phyloP scores from a whole-genome alignment of 1,140 invertebrate genomes.

The Cyrtorhinus lividipennis region DNA sequence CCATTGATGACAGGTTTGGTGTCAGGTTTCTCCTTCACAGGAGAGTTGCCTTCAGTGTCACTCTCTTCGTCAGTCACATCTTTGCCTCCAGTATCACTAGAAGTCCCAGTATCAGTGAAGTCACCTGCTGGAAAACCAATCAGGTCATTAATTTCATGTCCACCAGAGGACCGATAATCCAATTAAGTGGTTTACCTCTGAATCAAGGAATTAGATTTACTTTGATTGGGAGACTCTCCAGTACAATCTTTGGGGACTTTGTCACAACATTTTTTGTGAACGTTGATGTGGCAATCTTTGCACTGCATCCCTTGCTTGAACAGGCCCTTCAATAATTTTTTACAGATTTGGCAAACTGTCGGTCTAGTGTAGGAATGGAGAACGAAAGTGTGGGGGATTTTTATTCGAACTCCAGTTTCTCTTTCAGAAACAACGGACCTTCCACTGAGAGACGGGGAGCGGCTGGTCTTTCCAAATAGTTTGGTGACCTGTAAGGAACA shows the following conservation, averaged over 20 bases:
- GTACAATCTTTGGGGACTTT: slow-evolving; percentile 92
- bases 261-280: slow-evolving; percentile 91
- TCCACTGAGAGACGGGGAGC: slow-evolving; percentile 62
- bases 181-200: background rate
- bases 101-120: slow-evolving; percentile 47
- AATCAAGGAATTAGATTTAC: slow-evolving; percentile 11
- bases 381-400: slow-evolving; percentile 82
- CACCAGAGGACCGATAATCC: too few relatives aligned
- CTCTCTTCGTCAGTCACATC: slow-evolving; percentile 55
- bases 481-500: too few relatives aligned
- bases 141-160: too few relatives aligned
- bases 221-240: slow-evolving; percentile 44
- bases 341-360: slow-evolving; percentile 90
- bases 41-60: slow-evolving; percentile 33
- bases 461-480: slow-evolving; percentile 34
- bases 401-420: slow-evolving; percentile 52
- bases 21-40: slow-evolving; percentile 9
- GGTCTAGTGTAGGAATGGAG: slow-evolving; percentile 89
- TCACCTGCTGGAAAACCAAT: slow-evolving; percentile 34
- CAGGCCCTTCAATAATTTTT: slow-evolving; percentile 85
- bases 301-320: slow-evolving; percentile 96
- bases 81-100: slow-evolving; percentile 45
- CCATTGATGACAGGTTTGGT: slow-evolving; percentile 21
- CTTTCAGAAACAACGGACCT: slow-evolving; percentile 57
- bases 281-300: slow-evolving; percentile 96